Evolutionary conservation across 1,140 invertebrate genomes (phyloP).

Genomic region (Pectinophora gossypiella): DNA sequence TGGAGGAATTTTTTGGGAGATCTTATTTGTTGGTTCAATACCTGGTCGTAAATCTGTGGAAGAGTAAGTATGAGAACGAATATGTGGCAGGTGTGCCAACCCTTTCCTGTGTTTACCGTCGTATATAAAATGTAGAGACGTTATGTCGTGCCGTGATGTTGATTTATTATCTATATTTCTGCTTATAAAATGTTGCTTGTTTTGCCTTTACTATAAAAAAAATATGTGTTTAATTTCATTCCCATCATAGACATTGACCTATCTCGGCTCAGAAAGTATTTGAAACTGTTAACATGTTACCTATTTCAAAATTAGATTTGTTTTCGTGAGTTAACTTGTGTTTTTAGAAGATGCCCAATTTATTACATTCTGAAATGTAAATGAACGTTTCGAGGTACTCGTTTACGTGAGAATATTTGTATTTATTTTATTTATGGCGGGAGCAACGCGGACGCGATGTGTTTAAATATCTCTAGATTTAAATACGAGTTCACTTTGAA

Average conservation of each 20-base stretch:
- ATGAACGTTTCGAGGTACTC: slow-evolving; percentile 70
- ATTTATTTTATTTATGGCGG: slow-evolving; percentile 74
- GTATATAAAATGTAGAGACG: slow-evolving; percentile 4
- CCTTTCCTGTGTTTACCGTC: slow-evolving; percentile 37
- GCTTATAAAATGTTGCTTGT: not conserved
- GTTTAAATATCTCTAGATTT: slow-evolving; percentile 71
- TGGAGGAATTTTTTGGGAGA: slow-evolving; percentile 61
- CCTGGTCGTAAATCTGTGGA: slow-evolving; percentile 63
- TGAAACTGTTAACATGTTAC: not conserved
- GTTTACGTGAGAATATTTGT: slow-evolving; percentile 74
- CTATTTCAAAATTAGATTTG: slow-evolving; percentile 35
- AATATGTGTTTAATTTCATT: not conserved
- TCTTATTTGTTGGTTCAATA: slow-evolving; percentile 70
- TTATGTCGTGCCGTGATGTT: slow-evolving; percentile 1
- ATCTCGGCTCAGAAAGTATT: not conserved
- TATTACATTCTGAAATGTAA: slow-evolving; percentile 73
- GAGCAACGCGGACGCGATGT: slow-evolving; percentile 61
- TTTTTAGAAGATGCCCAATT: slow-evolving; percentile 57
- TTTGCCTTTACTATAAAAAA: not conserved
- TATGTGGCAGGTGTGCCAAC: slow-evolving; percentile 62
- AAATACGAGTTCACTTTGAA: slow-evolving; percentile 56
- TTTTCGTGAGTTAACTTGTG: slow-evolving; percentile 49
- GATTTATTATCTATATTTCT: slow-evolving; percentile 1
- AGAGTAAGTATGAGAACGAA: slow-evolving; percentile 46
- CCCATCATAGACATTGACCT: not conserved